Evolutionary conservation across 2,113 vertebrate genomes (phyloP).

Genomic region (Otis tarda): DNA sequence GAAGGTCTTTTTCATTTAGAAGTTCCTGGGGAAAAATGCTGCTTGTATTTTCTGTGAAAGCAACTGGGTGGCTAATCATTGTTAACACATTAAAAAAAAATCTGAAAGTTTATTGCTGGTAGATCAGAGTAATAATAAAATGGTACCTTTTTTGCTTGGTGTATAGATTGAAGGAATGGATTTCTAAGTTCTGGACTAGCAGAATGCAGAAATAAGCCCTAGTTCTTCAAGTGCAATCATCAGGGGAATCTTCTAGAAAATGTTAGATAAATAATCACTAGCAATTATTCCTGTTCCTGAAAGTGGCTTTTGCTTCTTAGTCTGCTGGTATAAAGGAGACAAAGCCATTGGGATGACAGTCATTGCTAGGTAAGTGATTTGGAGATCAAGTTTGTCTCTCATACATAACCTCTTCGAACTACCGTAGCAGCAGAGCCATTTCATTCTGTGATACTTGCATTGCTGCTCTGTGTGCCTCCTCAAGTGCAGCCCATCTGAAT

Average conservation of each 20-base stretch:
- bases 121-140: neutral
- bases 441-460: neutral
- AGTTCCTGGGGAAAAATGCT: conserved; percentile 7
- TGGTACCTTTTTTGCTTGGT: neutral
- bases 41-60: conserved; percentile 43
- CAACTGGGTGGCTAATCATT: conserved; percentile 5
- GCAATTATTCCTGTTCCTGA: neutral
- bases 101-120: neutral
- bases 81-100: neutral
- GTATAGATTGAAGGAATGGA: neutral
- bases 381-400: neutral
- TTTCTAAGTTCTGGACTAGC: neutral
- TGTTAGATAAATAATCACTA: neutral
- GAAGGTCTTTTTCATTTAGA: conserved; percentile 48
- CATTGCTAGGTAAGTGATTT: neutral
- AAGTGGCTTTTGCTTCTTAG: neutral
- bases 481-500: neutral
- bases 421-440: neutral
- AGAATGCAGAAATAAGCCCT: neutral
- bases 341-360: neutral
- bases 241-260: neutral
- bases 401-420: neutral
- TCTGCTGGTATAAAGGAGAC: neutral
- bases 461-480: neutral
- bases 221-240: neutral